Base-by-base conservation (phyloP, 2,113 vertebrate species). In the Scortum barcoo region DNA sequence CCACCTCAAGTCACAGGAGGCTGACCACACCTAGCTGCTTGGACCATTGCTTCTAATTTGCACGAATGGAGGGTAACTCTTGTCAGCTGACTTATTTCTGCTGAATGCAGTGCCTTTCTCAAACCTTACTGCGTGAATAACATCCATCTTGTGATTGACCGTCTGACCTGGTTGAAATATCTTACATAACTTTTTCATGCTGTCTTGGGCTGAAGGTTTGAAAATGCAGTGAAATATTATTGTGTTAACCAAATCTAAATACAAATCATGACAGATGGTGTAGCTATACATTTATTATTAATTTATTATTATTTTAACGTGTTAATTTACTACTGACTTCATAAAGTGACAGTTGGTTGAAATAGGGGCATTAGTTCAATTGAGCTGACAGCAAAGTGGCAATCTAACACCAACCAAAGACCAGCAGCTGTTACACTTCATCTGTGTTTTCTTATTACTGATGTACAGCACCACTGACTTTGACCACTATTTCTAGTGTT, bases 41-140 rank as follows among this genome's bases (percentile, higher is more conserved):
- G 26, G 20, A 26, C 40, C 38, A 16, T 79, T 5, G 2, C 14
- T n/a, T 30, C 17, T 72, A 38, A 53, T 70, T 63, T 71, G 19
- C 33, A 51, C 46, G 56, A 44, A 62, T 56, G 33, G 50, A 62
- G 51, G 48, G 22, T 74, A 17, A 48, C 73, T 33, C 54, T 36
- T 42, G 20, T 58, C 74, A 42, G 28, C 51, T 72, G 17, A 46
- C 22, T 46, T 28, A 42, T 13, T 56, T 36, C 12, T 20, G 19
- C 28, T 48, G 28, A 62, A 12, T 61, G 17, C 62, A 67, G 66
- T 58, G 65, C 12, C 36, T 60, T 42, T 57, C 33, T 22, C 20
- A 8, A 33, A 24, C 26, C 26, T 72, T 66, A 48, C 40, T 3
- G 36, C 36, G 38, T 48, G 22, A 53, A 28, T 3, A 50, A 46